Evolutionary conservation across 2,888 invertebrate species (phyloP), one percentile per base, ranked within the genome.

Genomic region (Cremastinae sp.): DNA sequence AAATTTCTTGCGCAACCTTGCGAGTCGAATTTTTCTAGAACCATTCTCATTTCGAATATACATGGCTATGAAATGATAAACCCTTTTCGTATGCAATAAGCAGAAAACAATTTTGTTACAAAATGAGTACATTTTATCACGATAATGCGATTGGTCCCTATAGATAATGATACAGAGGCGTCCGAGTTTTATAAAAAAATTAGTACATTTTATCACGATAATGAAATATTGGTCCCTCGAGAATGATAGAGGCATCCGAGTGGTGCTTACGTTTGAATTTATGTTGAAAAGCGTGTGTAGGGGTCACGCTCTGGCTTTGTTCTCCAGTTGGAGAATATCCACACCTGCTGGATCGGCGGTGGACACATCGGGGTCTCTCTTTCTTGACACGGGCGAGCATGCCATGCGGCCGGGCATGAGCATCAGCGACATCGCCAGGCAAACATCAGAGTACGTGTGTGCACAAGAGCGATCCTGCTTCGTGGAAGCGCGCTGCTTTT

Each of bases 401-500:
- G 9, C 38, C 49, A 36, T 54, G 61, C 43, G 53, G 43, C 53
- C 34, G 45, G 34, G 14, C 53, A 70, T 61, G 61, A 47, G 58
- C 70, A 59, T 58, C 59, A 49, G 28, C 28, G 28, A 28, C 28
- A 47, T 14, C 65, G 16, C 41, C 51, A 22, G 53, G 43, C 51
- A 41, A 45, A 36, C 66, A n/a, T n/a, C n/a, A n/a, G n/a, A 58
- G 62, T 28, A 28, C 28, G 28, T 28, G 28, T 49, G 69, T 59
- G 69, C 59, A 69, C 43, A 69, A 49, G 28, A 53, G 64, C 49
- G 59, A 62, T 76, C 64, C 78, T 78, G 69, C 69, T 83, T 83
- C 83, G 83, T 82, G 80, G 83, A 83, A 83, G 75, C 61, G 43
- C 36, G 9, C 34, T 12, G 72, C 62, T 38, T 22, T 38, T 34